Evolutionary conservation across 30 jellyfish, hydroid and myxozoan genomes (phyloP).

Genomic region (Chironex yamaguchii): DNA sequence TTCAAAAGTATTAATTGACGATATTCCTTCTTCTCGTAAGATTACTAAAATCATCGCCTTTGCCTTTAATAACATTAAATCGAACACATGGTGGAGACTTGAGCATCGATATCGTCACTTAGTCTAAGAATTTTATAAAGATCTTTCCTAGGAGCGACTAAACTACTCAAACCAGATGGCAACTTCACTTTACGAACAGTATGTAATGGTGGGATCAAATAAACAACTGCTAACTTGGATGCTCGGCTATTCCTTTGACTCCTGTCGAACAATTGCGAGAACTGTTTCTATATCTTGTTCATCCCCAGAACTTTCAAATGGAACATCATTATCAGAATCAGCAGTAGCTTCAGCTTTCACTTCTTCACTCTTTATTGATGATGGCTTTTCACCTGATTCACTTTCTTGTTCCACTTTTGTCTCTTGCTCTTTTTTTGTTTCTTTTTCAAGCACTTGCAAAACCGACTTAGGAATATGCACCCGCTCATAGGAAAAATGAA

Average conservation of each 20-base stretch:
- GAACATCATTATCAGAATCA: slow-evolving; percentile 39
- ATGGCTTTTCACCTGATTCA: slow-evolving; percentile 18
- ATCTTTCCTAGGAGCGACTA: no score
- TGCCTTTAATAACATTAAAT: no score
- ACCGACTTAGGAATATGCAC: slow-evolving; percentile 93
- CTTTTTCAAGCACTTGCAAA: slow-evolving; percentile 85
- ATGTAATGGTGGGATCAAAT: no score
- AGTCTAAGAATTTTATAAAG: no score
- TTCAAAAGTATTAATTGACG: no score
- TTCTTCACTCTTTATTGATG: background rate
- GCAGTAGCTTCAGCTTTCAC: background rate
- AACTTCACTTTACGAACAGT: no score
- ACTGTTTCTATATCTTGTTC: slow-evolving; percentile 71
- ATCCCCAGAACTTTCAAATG: slow-evolving; percentile 53
- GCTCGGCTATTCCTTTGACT: background rate
- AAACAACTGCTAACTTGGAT: no score
- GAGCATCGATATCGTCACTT: no score
- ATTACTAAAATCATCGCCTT: no score
- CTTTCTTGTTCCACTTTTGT: slow-evolving; percentile 37
- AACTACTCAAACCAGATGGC: no score
- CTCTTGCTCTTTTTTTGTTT: slow-evolving; percentile 20
- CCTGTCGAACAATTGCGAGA: slow-evolving; percentile 7
- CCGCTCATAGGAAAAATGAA: slow-evolving; percentile 70
- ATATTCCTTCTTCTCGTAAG: no score
- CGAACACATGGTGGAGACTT: no score